Evolutionary conservation across 2,113 vertebrate species (phyloP), one percentile per base, ranked within the genome.

Genomic region (Cromileptes altivelis): DNA sequence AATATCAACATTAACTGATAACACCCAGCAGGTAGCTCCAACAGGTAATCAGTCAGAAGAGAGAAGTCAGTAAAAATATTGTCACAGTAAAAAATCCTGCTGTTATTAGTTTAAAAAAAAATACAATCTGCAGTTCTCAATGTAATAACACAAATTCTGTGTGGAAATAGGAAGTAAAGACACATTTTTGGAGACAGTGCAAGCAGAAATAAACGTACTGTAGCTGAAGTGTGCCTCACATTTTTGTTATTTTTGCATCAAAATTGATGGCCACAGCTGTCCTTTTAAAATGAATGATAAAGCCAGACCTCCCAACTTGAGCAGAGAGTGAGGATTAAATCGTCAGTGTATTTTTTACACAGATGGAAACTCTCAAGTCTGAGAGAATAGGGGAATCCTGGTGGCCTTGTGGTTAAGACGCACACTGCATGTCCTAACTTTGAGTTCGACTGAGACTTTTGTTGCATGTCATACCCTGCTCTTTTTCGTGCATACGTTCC

Each of bases 1-100:
- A 30, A 30, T 2, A 3, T 53, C 25, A 49, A 4, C 37, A 25
- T 69, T 71, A 75, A 67, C 19, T 72, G 12, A 47, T 19, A 21
- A 8, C 25, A 70, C 58, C 33, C 63, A 63, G 49, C n/a, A 84
- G 64, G 49, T 75, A 7, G 33, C 73, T 76, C 45, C 50, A 82
- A 61, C 53, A 65, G 45, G 55, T 40, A 40, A 71, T 69, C 0
- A n/a, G 67, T 58, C 0, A 40, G 8, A 6, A 33, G 11, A 33
- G 27, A 37, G 55, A 53, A 61, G 72, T 68, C 65, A 67, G 56
- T 12, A 18, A 52, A 70, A 68, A 47, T 42, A 18, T 2, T 30
- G 58, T 52, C 55, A 42, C 52, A 30, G 56, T 30, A n/a, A 21
- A 53, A 53, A 62, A 19, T 23, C 69, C 68, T 72, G 61, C 75